phyloP scores from a whole-genome alignment of 2,797 vertebrate species.

The Lithobates pipiens region DNA sequence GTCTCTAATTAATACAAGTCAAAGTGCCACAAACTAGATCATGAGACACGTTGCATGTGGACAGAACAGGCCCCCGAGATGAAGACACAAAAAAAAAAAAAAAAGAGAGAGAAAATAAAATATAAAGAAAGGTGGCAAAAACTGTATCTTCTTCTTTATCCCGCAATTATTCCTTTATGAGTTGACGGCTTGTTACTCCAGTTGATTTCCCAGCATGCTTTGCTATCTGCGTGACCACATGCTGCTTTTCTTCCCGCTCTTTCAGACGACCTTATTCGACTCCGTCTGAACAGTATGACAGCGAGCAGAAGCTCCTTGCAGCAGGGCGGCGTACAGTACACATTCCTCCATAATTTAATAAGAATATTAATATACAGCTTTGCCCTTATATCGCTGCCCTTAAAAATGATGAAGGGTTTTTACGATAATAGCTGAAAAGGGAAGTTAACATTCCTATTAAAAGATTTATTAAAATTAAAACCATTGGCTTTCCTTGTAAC shows the following conservation, averaged over 20 bases:
- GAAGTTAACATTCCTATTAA: constrained; percentile 16
- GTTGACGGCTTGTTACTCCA: background rate
- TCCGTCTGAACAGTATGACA: background rate
- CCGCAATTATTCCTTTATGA: background rate
- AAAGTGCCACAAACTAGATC: no score
- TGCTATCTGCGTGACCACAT: background rate
- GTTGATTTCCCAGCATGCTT: constrained; percentile 26
- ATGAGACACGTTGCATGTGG: no score
- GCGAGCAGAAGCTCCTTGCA: background rate
- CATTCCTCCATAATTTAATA: constrained; percentile 15
- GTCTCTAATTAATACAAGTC: no score
- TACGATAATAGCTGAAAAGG: constrained; percentile 25
- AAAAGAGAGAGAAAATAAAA: no score
- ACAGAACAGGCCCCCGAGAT: no score
- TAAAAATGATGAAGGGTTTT: constrained; percentile 18
- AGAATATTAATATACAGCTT: constrained; percentile 46
- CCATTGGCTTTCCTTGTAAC: background rate
- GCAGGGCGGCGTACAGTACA: background rate
- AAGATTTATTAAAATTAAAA: constrained; percentile 35
- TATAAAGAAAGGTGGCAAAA: no score
- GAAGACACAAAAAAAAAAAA: no score
- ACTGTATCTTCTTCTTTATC: no score
- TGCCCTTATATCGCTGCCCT: constrained; percentile 22
- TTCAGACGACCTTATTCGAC: background rate
- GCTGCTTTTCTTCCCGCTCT: background rate